These are phyloP conservation scores for Bathynomus jamesi DNA, from an alignment of 1,140 invertebrate species.

Conservation along the genomic window DNA sequence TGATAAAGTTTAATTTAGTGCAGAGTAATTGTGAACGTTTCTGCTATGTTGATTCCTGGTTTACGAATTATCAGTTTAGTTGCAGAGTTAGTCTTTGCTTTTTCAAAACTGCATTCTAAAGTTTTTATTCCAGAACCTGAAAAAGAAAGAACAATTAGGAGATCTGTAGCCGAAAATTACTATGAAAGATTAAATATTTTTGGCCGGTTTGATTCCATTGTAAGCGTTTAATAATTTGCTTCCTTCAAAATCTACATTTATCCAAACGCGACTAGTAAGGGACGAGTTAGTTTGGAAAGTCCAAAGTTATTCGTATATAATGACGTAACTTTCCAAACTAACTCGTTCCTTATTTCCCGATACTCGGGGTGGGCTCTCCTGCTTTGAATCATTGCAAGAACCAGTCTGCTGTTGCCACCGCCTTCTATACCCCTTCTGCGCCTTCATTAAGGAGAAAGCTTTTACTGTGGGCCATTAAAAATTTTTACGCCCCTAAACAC, in stretches of 20 bases:
- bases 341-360: too few relatives aligned
- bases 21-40: conserved; percentile 68
- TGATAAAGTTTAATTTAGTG: conserved; percentile 23
- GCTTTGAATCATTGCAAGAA: too few relatives aligned
- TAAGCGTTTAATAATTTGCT: neutral
- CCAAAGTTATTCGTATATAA: too few relatives aligned
- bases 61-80: conserved; percentile 67
- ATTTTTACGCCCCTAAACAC: too few relatives aligned
- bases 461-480: too few relatives aligned
- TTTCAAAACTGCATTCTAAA: conserved; percentile 54
- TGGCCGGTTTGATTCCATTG: neutral
- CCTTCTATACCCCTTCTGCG: too few relatives aligned
- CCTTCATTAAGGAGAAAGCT: too few relatives aligned
- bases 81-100: conserved; percentile 44
- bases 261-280: neutral
- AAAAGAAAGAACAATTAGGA: conserved; percentile 45
- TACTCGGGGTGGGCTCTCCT: too few relatives aligned
- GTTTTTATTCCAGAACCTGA: conserved; percentile 47
- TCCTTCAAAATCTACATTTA: neutral
- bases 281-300: neutral
- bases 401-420: too few relatives aligned
- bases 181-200: neutral
- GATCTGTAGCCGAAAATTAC: conserved; percentile 1
- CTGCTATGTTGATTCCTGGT: conserved; percentile 68
- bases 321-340: too few relatives aligned